A percentile compares a stretch with the other conserved stretches of the same genome.
Evolutionary conservation across 2,113 vertebrate species (phyloP).

Genomic region (Tragulus kanchil): DNA sequence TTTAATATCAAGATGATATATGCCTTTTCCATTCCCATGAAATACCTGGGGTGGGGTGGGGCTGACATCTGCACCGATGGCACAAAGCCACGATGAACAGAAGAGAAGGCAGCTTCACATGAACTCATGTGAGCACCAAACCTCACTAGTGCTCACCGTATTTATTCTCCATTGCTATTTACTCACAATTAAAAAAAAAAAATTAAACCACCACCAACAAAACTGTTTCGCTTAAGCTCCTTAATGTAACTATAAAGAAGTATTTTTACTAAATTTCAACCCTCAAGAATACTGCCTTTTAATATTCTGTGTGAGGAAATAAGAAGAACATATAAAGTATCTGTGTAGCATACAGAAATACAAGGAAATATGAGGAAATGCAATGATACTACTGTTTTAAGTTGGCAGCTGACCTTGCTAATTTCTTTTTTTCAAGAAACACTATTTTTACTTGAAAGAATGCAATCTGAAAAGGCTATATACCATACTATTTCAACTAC

Average conservation of each 20-base stretch:
- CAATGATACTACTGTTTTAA: neutral
- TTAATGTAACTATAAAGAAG: neutral
- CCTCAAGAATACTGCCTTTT: neutral
- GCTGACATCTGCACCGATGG: neutral
- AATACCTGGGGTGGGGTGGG: no score
- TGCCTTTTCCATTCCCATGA: constrained; percentile 22
- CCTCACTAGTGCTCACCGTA: neutral
- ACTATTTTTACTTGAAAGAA: constrained; percentile 10
- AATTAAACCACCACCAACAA: neutral
- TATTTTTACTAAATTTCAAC: constrained; percentile 38
- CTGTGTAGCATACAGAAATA: neutral
- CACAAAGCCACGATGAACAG: neutral
- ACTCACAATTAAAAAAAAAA: neutral
- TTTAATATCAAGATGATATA: constrained; percentile 2
- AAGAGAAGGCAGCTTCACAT: neutral
- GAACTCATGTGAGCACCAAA: neutral
- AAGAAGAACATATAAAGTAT: neutral
- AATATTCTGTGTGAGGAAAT: neutral
- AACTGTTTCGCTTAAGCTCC: neutral
- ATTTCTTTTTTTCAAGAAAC: constrained; percentile 46
- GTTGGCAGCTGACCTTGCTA: neutral
- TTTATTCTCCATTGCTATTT: neutral
- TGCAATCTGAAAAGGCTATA: neutral
- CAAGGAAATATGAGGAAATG: neutral
- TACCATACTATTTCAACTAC: neutral